phyloP scores from a whole-genome alignment of 2,113 vertebrate species.

The Empidonax alnorum region DNA sequence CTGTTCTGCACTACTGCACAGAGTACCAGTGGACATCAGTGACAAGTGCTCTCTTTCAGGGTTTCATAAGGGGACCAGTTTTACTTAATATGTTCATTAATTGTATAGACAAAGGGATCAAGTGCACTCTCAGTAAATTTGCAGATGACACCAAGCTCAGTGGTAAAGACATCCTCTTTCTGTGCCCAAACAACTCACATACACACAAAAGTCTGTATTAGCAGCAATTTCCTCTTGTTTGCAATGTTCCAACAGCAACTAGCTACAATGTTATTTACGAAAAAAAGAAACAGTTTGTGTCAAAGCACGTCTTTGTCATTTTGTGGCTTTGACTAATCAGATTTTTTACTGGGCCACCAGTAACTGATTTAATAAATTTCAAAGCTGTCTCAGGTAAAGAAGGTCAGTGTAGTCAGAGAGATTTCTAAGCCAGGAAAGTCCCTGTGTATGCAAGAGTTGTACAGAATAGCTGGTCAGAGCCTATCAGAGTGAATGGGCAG shows the following conservation, averaged over 20 bases:
- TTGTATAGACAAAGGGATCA: background rate
- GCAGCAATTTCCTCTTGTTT: background rate
- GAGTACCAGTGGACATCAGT: background rate
- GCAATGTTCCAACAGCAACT: background rate
- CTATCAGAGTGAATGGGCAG: background rate
- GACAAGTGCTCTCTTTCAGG: background rate
- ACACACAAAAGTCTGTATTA: background rate
- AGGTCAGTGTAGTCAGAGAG: background rate
- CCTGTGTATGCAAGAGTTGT: background rate
- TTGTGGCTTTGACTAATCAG: background rate
- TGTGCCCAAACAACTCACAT: background rate
- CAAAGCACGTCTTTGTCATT: fast-evolving
- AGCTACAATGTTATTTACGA: background rate
- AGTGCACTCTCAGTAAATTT: background rate
- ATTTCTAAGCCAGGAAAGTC: background rate
- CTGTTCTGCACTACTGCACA: background rate
- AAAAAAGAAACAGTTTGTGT: background rate
- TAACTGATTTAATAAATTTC: background rate
- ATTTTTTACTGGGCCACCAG: background rate
- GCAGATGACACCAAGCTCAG: background rate
- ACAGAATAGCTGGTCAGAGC: background rate
- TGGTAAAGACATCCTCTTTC: background rate
- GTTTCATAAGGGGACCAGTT: background rate
- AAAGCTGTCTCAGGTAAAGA: background rate
- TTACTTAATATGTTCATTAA: background rate